Base-by-base conservation (phyloP, 2,888 invertebrate genomes). In the Netelia melanura region DNA sequence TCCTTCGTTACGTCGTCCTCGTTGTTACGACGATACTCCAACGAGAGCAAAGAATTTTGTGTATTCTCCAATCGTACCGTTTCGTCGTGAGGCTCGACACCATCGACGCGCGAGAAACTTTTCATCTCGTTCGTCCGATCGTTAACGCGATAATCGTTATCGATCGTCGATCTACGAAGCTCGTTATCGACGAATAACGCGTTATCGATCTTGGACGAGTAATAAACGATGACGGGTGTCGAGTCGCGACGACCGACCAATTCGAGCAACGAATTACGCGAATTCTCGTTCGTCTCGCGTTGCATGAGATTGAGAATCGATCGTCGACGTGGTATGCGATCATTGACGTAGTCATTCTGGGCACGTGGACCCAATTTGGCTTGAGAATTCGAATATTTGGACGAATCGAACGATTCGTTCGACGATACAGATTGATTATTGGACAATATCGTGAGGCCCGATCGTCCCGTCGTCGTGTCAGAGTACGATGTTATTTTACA, bases 31-130 rank as follows among this genome's bases (percentile, higher is more conserved):
- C 68, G 79, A 74, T 92, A 90, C 62, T 90, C 90, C 67, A 92
- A 68, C 3, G 88, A 91, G 11, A 91, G 78, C 10, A 88, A 85
- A 1, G 88, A 86, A 80, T 93, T 93, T 25, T 86, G 87, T 44
- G 75, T 64, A 79, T 92, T 93, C 43, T 92, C 91, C 9, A 89
- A 80, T 17, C 86, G 89, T 1, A 91, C 90, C 0, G 90, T 90
- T 10, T 87, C 87, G 67, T 91, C 90, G 25, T 67, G 44, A 23
- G 10, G n/a, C 17, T 58, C 17, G 14, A 17, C 23, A 6, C 48
- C 21, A 14, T 30, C 21, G 44, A 52, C 5, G 1, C 44, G 1
- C 21, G 78, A 48, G 30, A 78, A 70, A 17, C 30, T 11, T 48
- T 10, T 74, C 61, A 52, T 56, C 17, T 11, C 56, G 38, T n/a